Evolutionary conservation across 2,113 vertebrate species (phyloP).

Genomic region (Thalassarche chlororhynchos): DNA sequence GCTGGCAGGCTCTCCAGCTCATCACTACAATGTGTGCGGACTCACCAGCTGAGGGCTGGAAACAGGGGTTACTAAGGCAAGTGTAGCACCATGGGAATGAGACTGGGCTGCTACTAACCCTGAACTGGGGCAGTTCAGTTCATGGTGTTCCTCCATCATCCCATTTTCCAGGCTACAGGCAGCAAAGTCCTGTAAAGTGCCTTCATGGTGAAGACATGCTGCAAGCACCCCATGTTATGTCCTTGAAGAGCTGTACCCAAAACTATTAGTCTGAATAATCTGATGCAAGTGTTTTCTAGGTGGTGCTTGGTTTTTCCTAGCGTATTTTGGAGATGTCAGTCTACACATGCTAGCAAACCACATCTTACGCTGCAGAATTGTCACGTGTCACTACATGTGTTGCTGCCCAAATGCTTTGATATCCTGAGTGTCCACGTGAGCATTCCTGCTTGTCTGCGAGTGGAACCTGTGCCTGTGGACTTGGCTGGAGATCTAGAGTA

Average conservation of each 20-base stretch:
- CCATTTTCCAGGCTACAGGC: not conserved
- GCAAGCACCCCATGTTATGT: not conserved
- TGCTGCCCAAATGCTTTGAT: not conserved
- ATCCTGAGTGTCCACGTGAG: not conserved
- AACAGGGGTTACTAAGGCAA: not conserved
- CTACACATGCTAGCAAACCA: not conserved
- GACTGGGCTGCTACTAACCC: not conserved
- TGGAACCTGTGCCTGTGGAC: not conserved
- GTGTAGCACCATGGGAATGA: not conserved
- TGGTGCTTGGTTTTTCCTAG: not conserved
- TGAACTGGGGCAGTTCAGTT: not conserved
- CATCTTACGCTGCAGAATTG: not conserved
- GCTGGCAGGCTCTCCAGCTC: not conserved
- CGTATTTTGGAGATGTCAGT: not conserved
- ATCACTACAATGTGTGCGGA: not conserved
- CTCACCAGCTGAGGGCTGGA: not conserved
- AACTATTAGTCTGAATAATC: not conserved
- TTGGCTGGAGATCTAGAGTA: conserved; percentile 47
- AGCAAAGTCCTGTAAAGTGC: not conserved
- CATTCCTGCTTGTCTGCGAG: conserved; percentile 26
- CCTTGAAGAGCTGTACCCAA: not conserved
- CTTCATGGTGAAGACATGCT: not conserved
- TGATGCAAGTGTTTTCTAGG: not conserved
- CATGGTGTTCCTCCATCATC: not conserved
- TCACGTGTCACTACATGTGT: conserved; percentile 15